Evolutionary conservation across 2,797 vertebrate species (phyloP), one percentile per base, ranked within the genome.

Genomic region (Melopsittacus undulatus): DNA sequence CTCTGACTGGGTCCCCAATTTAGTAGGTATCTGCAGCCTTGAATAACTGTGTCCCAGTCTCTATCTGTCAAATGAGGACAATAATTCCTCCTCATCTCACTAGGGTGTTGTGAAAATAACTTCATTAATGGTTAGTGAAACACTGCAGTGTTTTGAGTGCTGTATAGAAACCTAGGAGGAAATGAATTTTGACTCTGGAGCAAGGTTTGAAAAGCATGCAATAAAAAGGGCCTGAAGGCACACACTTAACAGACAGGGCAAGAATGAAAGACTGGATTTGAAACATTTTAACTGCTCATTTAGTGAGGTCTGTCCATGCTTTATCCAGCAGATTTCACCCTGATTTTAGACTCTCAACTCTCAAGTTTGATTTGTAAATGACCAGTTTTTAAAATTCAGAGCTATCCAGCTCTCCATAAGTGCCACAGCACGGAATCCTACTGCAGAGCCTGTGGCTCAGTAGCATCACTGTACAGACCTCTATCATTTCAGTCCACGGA

Each of bases 161-260:
- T 85, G 85, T n/a, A 78, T 5, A 92, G 74, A 95, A 92, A 79
- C 48, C 61, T 73, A 76, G 24, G 36, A 96, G 51, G 87, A 95
- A 94, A 92, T 94, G 91, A 95, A 73, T 79, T 92, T 79, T 92
- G 85, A 94, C 79, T 91, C 91, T 90, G 67, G 59, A 92, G 91
- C 79, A 86, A 83, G 79, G 89, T 93, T 92, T 91, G 69, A 91
- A 95, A 95, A 91, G 49, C 59, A 69, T 86, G 69, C 72, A 91
- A 79, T 80, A 87, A 92, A 81, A 89, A 87, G 13, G 24, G 34
- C 87, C 91, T 61, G 73, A 93, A 87, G 91, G 81, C 69, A 90
- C 17, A 81, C n/a, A 45, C 34, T 83, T 82, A 67, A 85, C 24
- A 42, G 61, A 74, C 72, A 24, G 61, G 36, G 30, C 38, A 90